Evolutionary conservation across 2,113 vertebrate genomes (phyloP), one percentile per base, ranked within the genome.

Genomic region (Pygoscelis adeliae): DNA sequence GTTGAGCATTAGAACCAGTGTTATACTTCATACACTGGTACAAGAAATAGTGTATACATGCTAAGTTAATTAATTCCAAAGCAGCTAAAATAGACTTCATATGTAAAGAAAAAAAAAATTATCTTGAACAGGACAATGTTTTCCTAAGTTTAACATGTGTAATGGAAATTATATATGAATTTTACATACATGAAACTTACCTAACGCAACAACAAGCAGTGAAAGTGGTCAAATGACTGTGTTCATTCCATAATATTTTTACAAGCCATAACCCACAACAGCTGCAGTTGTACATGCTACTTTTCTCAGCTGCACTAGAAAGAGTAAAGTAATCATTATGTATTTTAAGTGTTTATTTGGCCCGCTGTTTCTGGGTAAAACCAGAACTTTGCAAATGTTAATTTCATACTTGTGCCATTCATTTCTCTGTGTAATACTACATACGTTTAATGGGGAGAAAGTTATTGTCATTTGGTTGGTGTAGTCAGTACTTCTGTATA

Each of bases 291-390:
- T 77, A 62, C 5, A 8, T 36, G 47, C 22, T 40, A 66, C 87
- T 90, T 73, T 70, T 89, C 90, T 82, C 62, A 90, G 59, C 34
- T 93, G 36, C 15, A 69, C 34, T 94, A 71, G 42, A 62, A 74
- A 61, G 42, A 69, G 25, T 67, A 88, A 85, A 93, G 14, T 59
- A 30, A 88, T 81, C 2, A 65, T 83, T 81, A 81, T 46, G n/a
- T 21, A 82, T 92, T 94, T 92, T 66, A 92, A 93, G 22, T 21
- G 9, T 74, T 94, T 96, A 77, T 76, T 96, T 85, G 42, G 36
- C 42, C 42, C 73, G 72, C 79, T 66, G 38, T 89, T 87, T 94
- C 91, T 93, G 59, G 61, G 53, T 83, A 76, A 96, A 93, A 81
- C 3, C 36, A 88, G 50, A 80, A 81, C 15, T 61, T 77, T 62